Evolutionary conservation across 2,888 invertebrate species (phyloP).

Genomic region (Macaria liturata): DNA sequence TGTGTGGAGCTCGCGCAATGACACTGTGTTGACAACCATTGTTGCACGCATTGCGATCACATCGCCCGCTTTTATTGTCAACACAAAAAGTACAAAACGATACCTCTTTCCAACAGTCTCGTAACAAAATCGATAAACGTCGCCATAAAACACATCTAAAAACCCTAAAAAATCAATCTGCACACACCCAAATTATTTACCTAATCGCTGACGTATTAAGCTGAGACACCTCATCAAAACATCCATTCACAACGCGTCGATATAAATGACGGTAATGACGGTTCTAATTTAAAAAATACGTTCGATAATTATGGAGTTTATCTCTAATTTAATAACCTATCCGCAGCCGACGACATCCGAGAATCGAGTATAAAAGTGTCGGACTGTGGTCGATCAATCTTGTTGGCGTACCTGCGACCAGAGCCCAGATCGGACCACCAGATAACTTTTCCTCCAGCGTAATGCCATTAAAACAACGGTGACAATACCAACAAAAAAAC

Average conservation of each 20-base stretch:
- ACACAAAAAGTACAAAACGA: conserved; percentile 8
- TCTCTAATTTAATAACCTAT: conserved; percentile 78
- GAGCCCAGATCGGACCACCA: conserved; percentile 67
- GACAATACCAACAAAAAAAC: conserved; percentile 79
- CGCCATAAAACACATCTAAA: not conserved
- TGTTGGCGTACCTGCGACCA: conserved; percentile 66
- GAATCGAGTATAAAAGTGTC: conserved; percentile 77
- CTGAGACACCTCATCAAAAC: conserved; percentile 17
- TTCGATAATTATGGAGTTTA: conserved; percentile 61
- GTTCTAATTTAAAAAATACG: conserved; percentile 43
- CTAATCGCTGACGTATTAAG: conserved; percentile 18
- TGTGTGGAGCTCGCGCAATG: conserved; percentile 43
- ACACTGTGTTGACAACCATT: conserved; percentile 69
- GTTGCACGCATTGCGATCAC: conserved; percentile 48
- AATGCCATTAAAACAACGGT: conserved; percentile 84
- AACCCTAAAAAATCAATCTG: not conserved
- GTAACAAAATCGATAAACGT: not conserved
- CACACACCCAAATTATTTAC: conserved; percentile 1
- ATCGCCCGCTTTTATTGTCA: conserved; percentile 36
- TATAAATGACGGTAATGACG: conserved; percentile 51
- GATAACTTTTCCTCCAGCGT: conserved; percentile 82
- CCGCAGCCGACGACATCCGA: conserved; percentile 73
- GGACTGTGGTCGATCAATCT: conserved; percentile 77
- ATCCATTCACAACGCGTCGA: conserved; percentile 48
- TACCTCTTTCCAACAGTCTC: not conserved